These are phyloP conservation scores for Aporrectodea caliginosa DNA, from an alignment of 1,140 invertebrate genomes.

Conservation along the genomic window DNA sequence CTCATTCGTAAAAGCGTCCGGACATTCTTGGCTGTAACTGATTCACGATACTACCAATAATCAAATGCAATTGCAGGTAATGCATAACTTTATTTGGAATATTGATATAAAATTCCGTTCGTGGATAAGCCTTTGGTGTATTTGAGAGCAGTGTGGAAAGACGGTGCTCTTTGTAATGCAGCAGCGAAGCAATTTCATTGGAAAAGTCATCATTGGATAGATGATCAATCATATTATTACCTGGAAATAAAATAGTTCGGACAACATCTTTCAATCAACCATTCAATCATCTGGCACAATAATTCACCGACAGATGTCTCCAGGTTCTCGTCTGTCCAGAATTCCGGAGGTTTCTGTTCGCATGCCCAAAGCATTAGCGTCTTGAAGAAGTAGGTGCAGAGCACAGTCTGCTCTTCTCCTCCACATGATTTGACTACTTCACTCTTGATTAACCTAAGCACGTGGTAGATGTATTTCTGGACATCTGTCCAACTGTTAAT, in stretches of 20 bases:
- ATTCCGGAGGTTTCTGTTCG: neutral
- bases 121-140: neutral
- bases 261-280: neutral
- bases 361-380: neutral
- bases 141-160: neutral
- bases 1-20: too few relatives aligned
- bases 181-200: neutral
- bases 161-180: neutral
- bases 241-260: neutral
- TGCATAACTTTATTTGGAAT: neutral
- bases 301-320: neutral
- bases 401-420: neutral
- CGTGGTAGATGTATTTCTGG: neutral
- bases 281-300: neutral
- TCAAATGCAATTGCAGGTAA: neutral
- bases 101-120: neutral
- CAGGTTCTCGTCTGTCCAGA: neutral
- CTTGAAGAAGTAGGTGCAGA: neutral
- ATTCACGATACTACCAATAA: too few relatives aligned
- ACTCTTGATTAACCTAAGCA: neutral
- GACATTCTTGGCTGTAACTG: too few relatives aligned
- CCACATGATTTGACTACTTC: neutral
- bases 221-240: neutral
- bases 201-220: neutral
- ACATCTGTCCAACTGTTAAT: neutral